Conservation (phyloP, 35 echinoderm and acorn worm species). For the Strongylocentrotus purpuratus region DNA sequence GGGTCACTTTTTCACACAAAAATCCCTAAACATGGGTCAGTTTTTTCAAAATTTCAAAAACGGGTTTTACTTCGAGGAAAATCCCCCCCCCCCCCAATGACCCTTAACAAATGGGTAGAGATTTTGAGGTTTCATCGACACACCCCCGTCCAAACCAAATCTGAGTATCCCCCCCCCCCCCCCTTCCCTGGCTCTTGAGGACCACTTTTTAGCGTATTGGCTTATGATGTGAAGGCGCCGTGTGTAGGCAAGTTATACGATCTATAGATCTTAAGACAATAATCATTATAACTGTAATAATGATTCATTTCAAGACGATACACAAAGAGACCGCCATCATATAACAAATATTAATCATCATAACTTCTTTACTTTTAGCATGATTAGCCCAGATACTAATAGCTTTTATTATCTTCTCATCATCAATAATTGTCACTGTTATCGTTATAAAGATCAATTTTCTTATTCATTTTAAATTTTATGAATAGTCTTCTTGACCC, state of each 20-base stretch:
- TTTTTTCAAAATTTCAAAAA: too few relatives aligned
- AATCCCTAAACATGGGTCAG: too few relatives aligned
- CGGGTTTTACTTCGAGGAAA: too few relatives aligned
- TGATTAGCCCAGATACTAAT: background rate
- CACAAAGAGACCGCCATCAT: background rate
- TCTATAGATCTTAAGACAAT: background rate
- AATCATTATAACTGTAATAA: background rate
- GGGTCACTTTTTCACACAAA: too few relatives aligned
- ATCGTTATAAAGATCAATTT: background rate
- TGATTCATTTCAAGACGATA: background rate
- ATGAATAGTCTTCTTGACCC: background rate
- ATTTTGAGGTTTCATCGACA: too few relatives aligned
- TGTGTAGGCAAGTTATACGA: background rate
- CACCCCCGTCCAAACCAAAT: too few relatives aligned
- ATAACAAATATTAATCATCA: background rate
- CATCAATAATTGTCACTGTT: background rate
- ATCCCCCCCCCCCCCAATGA: too few relatives aligned
- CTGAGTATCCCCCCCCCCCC: background rate
- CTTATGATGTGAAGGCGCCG: background rate
- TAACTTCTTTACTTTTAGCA: background rate
- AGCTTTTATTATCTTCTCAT: background rate
- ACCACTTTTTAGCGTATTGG: background rate
- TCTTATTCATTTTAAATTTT: background rate
- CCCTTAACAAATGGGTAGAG: too few relatives aligned
- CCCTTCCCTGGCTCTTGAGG: background rate